phyloP scores from a whole-genome alignment of 2,888 invertebrate species.

The Microplitis manilae region DNA sequence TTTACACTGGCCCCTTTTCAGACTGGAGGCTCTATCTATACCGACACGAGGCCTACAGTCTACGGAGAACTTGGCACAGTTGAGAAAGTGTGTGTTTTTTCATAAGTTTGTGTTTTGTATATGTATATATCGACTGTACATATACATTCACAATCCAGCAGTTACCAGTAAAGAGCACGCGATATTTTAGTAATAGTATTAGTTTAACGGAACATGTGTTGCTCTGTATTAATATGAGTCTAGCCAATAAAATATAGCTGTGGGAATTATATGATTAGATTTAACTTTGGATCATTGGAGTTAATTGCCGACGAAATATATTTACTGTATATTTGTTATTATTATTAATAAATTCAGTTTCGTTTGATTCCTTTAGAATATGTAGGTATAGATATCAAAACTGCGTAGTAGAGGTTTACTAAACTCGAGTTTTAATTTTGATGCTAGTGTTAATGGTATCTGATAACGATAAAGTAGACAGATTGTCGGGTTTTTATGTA shows the following conservation, averaged over 20 bases:
- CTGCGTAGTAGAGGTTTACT: too few relatives aligned
- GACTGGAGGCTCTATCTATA: constrained; percentile 64
- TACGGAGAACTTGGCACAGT: constrained; percentile 16
- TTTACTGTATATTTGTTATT: background rate
- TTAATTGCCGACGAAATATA: background rate
- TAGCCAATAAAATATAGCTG: background rate
- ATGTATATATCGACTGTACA: background rate
- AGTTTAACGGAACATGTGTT: too few relatives aligned
- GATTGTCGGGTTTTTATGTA: too few relatives aligned
- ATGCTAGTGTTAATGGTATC: too few relatives aligned
- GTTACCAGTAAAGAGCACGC: background rate
- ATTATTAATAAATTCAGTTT: too few relatives aligned
- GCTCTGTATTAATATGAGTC: background rate
- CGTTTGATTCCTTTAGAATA: too few relatives aligned
- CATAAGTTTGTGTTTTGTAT: constrained; percentile 2
- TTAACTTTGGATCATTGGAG: background rate
- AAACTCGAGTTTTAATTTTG: too few relatives aligned
- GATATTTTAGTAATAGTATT: background rate
- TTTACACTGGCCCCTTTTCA: constrained; percentile 67
- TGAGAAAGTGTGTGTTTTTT: constrained; percentile 21
- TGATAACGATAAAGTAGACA: too few relatives aligned
- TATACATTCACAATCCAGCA: background rate
- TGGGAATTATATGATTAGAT: background rate
- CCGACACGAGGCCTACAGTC: constrained; percentile 43
- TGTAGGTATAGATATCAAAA: too few relatives aligned